Evolutionary conservation across 2,113 vertebrate species (phyloP), one percentile per base, ranked within the genome.

Genomic region (Brienomyrus longianalis): DNA sequence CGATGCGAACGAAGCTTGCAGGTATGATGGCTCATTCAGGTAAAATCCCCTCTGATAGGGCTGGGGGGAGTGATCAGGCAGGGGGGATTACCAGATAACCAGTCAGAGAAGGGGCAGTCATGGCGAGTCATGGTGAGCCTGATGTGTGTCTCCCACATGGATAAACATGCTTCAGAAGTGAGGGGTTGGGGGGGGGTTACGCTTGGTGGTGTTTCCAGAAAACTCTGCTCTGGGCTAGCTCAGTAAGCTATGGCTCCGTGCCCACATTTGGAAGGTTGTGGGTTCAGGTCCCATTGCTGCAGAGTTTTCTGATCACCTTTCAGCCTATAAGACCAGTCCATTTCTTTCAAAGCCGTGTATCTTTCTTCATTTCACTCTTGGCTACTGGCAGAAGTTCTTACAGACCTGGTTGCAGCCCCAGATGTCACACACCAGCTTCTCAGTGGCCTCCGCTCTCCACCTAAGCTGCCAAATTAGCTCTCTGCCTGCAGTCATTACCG

Each of bases 401-500:
- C 27, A 70, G 62, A 70, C 62, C 27, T 13, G 27, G 62, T 70
- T 70, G 62, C 10, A 70, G 27, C 62, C 62, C 62, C 62, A 13
- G n/a, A 70, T 3, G 1, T 1, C n/a, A 13, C 27, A 43, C 35
- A 39, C 74, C 31, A 80, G 35, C 35, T 43, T 43, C 17, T 80
- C 15, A 11, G 0, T n/a, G 13, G 13, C 74, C 31, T 35, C 31
- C 10, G 35, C 6, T 19, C 13, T 80, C 74, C 35, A 17, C 4
- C 74, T 80, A 80, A 80, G 74, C 74, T 80, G 74, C 74, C 35
- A 80, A 43, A 80, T 80, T 80, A 80, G 35, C 74, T 80, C 31
- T 80, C 27, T 80, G 74, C 74, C 74, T 13, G 31, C 35, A 80
- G 74, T 80, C 74, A 80, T 43, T 80, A 80, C 5, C 35, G 6